Conservation (phyloP, 2,797 vertebrate genomes). For the Poeciliopsis turneri region DNA sequence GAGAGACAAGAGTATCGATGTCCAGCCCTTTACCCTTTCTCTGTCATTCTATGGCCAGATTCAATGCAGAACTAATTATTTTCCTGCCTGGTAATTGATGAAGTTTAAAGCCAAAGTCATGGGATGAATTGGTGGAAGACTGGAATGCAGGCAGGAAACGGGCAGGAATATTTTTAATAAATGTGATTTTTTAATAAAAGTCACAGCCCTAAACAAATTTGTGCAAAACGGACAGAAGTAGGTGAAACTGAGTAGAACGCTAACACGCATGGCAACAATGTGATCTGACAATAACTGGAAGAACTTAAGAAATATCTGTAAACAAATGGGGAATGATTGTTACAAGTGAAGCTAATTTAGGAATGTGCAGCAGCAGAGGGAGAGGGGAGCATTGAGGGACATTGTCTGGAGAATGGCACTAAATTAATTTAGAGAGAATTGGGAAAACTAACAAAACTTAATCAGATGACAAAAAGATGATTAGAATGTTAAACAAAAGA, state of each 20-base stretch:
- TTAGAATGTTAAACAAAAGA: neutral
- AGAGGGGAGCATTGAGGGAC: neutral
- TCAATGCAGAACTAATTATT: slow-evolving; percentile 52
- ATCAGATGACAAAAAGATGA: neutral
- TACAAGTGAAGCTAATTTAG: neutral
- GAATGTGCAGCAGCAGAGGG: neutral
- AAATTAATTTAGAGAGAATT: neutral
- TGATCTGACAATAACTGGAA: neutral
- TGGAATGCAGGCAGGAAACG: neutral
- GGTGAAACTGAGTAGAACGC: neutral
- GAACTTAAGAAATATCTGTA: neutral
- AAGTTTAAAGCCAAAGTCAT: slow-evolving; percentile 33
- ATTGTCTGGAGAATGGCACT: neutral
- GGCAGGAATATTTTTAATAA: neutral
- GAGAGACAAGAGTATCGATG: slow-evolving; percentile 41
- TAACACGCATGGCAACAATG: neutral
- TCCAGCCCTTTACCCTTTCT: slow-evolving; percentile 25
- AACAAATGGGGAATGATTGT: neutral
- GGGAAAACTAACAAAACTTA: neutral
- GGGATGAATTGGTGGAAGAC: neutral
- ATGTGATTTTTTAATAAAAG: neutral
- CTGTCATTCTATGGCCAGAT: slow-evolving; percentile 36
- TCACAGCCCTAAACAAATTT: neutral
- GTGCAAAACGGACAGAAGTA: neutral
- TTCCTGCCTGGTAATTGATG: slow-evolving; percentile 49